Evolutionary conservation across 2,113 vertebrate genomes (phyloP).

Genomic region (Tachycineta bicolor): DNA sequence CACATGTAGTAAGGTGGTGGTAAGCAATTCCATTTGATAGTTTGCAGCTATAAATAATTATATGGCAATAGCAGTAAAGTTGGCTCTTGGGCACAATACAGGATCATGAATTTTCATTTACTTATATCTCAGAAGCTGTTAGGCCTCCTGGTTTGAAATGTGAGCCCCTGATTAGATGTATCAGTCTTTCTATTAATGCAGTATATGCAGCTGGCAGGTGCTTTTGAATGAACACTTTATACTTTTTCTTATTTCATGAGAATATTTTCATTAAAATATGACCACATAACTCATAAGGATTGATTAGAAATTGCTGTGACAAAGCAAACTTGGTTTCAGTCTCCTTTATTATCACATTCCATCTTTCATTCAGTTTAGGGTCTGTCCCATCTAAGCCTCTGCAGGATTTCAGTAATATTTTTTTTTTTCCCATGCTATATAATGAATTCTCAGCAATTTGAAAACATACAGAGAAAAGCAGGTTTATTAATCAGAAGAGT

Average conservation of each 20-base stretch:
- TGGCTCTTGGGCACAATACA: constrained; percentile 75
- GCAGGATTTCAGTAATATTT: background rate
- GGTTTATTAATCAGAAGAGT: background rate
- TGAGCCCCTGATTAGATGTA: constrained; percentile 29
- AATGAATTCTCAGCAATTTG: background rate
- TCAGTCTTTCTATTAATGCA: constrained; percentile 4
- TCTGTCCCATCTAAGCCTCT: background rate
- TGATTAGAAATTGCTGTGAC: background rate
- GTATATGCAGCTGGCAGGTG: background rate
- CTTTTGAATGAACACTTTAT: background rate
- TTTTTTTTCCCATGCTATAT: background rate
- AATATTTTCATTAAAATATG: background rate
- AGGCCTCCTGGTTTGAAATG: constrained; percentile 46
- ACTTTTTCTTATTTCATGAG: background rate
- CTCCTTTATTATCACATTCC: background rate
- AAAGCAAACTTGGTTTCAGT: background rate
- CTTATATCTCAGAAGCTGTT: constrained; percentile 66
- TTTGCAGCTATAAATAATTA: constrained; percentile 88
- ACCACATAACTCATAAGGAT: background rate
- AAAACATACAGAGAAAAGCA: background rate
- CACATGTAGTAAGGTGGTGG: constrained; percentile 84
- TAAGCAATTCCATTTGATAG: constrained; percentile 80
- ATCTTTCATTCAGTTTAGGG: background rate
- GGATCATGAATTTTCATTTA: constrained; percentile 76
- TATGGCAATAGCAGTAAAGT: constrained; percentile 71